Base-by-base conservation (phyloP, 1,140 invertebrate genomes). In the Dendroctonus valens region DNA sequence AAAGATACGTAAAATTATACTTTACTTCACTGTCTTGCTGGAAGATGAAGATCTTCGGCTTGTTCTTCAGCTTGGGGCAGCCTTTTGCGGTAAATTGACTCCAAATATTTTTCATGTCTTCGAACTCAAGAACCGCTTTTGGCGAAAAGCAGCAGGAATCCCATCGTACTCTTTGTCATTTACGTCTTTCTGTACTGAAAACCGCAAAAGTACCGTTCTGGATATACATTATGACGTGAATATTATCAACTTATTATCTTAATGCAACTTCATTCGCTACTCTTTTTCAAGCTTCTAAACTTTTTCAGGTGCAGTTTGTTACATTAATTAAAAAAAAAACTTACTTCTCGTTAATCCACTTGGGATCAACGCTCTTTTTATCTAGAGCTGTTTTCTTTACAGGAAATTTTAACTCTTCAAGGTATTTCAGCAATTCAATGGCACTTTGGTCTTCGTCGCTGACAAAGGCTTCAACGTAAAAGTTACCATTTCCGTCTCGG, bases 11-110 rank as follows among this genome's bases (percentile, higher is more conserved):
- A 46, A 46, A 46, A 12, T 46, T 1, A 46, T 11, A 11, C 12
- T 46, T 46, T 14, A 12, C 9, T 9, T 11, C 1, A 46, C 9
- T 11, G 12, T 42, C 67, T 68, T 75, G 74, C 62, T 73, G 69
- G 63, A 76, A 77, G 12, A 75, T 69, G 41, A 77, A 77, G 51
- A 75, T 74, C 68, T 77, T 75, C 6, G 75, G 74, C 68, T 75
- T 75, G n/a, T 70, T 60, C 37, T 71, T 70, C 14, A 75, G 54
- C 8, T 63, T 11, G n/a, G 42, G 49, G 59, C 73, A 76, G 7
- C 64, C 63, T 26, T 9, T 59, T 2, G 67, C 50, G 42, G 59
- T 62, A 59, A 73, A 74, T 7, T 38, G 14, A 6, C 58, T 41
- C 69, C 70, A 72, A 14, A 76, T 65, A 5, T 73, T 68, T 37